A percentile compares a stretch with the other conserved stretches of the same genome.
These are phyloP conservation scores for Arrhopalites spinosus DNA, from an alignment of 2,888 invertebrate genomes.

Conservation along the genomic window DNA sequence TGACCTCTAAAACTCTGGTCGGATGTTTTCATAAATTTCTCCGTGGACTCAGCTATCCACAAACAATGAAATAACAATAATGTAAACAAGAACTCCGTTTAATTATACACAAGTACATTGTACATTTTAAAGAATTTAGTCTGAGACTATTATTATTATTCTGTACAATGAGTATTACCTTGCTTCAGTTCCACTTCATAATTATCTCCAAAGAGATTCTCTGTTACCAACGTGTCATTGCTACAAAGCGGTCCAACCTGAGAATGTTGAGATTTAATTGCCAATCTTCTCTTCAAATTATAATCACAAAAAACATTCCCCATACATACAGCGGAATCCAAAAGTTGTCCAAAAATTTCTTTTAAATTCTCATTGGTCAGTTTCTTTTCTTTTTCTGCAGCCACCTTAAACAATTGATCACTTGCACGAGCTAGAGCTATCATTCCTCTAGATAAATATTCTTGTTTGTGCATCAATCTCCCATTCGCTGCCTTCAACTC, in stretches of 20 bases:
- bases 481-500: not conserved
- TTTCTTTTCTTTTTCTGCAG: not conserved
- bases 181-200: not conserved
- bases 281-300: not conserved
- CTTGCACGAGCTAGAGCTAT: not conserved
- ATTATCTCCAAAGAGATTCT: not conserved
- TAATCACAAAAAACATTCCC: not conserved
- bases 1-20: not conserved
- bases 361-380: not conserved
- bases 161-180: not conserved
- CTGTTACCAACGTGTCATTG: no score
- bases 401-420: not conserved
- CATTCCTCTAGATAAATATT: not conserved
- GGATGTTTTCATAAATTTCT: not conserved
- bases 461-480: not conserved
- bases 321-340: not conserved
- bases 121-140: not conserved
- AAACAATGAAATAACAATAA: not conserved
- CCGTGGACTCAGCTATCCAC: not conserved
- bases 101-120: not conserved
- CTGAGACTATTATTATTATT: constrained; percentile 9
- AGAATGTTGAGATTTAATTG: not conserved
- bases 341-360: not conserved
- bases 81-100: not conserved
- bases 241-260: not conserved